Percentiles rank a stretch among this genome's conserved stretches.
Conservation (phyloP, 2,797 vertebrate species). For the Bovichtus diacanthus region DNA sequence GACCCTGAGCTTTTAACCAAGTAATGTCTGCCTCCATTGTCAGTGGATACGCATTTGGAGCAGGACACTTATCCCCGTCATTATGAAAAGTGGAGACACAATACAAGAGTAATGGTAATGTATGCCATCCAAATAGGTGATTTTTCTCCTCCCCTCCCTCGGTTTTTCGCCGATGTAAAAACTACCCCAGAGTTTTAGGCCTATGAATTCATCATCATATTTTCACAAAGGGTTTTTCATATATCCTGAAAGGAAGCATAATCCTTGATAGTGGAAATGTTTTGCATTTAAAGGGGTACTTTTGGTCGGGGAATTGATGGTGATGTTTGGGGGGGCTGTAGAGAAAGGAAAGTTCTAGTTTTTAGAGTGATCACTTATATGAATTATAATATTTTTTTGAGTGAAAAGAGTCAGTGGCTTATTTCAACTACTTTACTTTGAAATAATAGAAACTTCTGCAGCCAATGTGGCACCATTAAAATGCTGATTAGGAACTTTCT, state of each 20-base stretch:
- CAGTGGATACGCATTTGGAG: slow-evolving; percentile 84
- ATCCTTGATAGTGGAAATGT: slow-evolving; percentile 87
- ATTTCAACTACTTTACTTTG: slow-evolving; percentile 76
- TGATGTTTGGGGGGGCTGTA: slow-evolving; percentile 55
- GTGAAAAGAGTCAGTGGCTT: slow-evolving; percentile 77
- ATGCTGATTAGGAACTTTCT: slow-evolving; percentile 84
- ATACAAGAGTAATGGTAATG: slow-evolving; percentile 88
- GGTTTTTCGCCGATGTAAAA: slow-evolving; percentile 78
- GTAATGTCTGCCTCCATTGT: slow-evolving; percentile 90
- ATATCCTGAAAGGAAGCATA: slow-evolving; percentile 82
- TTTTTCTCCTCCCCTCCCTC: slow-evolving; percentile 80
- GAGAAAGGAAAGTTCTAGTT: slow-evolving; percentile 79
- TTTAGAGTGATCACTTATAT: slow-evolving; percentile 82
- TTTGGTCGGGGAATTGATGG: slow-evolving; percentile 80
- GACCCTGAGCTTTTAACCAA: slow-evolving; percentile 91
- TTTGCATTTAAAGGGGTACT: slow-evolving; percentile 89
- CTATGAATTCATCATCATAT: slow-evolving; percentile 88
- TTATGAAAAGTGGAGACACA: slow-evolving; percentile 90
- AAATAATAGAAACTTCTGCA: slow-evolving; percentile 76
- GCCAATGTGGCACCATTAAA: slow-evolving; percentile 78
- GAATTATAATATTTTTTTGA: slow-evolving; percentile 83
- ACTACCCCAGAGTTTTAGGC: slow-evolving; percentile 82
- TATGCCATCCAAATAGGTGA: slow-evolving; percentile 88
- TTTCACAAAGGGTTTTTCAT: slow-evolving; percentile 83
- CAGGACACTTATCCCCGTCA: slow-evolving; percentile 89